Conservation (phyloP, 2,888 invertebrate species). For the Chloroclystis v-ata region DNA sequence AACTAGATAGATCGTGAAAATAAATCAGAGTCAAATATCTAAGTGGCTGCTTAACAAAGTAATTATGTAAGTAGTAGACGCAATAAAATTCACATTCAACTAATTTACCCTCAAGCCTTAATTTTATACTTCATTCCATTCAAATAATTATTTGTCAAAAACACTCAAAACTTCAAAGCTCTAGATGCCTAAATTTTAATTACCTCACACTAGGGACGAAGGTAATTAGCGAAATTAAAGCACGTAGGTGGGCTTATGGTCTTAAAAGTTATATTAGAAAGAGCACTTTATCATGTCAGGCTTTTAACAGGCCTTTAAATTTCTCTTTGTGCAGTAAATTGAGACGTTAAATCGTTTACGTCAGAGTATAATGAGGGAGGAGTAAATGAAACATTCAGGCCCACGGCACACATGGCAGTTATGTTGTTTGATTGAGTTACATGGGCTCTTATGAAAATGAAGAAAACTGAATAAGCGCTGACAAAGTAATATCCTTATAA, state of each 20-base stretch:
- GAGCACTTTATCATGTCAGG: constrained; percentile 74
- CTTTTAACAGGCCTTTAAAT: constrained; percentile 74
- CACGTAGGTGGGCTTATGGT: constrained; percentile 62
- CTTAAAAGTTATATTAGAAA: constrained; percentile 71
- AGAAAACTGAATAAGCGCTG: neutral
- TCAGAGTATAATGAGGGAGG: constrained; percentile 55
- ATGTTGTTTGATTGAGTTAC: constrained; percentile 4
- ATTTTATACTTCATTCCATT: constrained; percentile 30
- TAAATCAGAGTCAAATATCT: no score
- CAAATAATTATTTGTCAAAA: constrained; percentile 32
- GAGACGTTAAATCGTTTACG: constrained; percentile 73
- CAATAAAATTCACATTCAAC: constrained; percentile 17
- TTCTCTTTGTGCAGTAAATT: constrained; percentile 74
- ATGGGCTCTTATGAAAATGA: neutral
- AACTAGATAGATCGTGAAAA: no score
- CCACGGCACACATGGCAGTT: neutral
- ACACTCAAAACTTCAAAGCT: constrained; percentile 27
- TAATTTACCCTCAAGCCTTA: constrained; percentile 27
- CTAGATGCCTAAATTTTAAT: constrained; percentile 41
- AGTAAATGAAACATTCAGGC: constrained; percentile 40
- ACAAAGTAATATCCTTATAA: no score
- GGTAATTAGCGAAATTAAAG: constrained; percentile 67
- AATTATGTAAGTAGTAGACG: neutral
- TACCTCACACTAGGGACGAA: constrained; percentile 46
- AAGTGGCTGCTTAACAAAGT: no score